A percentile compares a stretch with the other conserved stretches of the same genome.
These are phyloP conservation scores for Solenodon paradoxus DNA, from an alignment of 2,113 vertebrate genomes.

Conservation along the genomic window DNA sequence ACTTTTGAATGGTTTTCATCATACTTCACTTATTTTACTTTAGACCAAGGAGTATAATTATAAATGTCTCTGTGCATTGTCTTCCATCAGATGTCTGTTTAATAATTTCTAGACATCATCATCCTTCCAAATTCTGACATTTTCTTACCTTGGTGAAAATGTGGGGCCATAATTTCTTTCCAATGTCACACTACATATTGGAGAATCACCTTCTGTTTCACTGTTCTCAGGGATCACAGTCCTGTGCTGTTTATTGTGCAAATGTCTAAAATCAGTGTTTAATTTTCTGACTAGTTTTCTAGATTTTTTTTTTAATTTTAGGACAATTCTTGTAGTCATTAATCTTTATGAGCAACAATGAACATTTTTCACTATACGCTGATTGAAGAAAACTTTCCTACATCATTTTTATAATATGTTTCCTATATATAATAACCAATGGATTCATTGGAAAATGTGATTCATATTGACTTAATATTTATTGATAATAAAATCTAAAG, in stretches of 20 bases:
- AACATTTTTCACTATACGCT: background rate
- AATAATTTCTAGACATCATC: background rate
- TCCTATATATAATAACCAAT: background rate
- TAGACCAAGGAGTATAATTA: background rate
- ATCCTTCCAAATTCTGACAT: background rate
- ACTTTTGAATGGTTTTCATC: background rate
- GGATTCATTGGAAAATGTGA: background rate
- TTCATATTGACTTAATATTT: background rate
- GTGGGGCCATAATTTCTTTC: background rate
- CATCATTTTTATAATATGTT: background rate
- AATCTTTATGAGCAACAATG: background rate
- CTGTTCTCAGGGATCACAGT: background rate
- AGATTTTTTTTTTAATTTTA: background rate
- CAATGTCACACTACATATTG: fast-evolving
- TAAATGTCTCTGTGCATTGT: too few relatives aligned
- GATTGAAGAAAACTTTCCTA: background rate
- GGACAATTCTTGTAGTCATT: background rate
- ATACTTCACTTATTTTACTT: background rate
- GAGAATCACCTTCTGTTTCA: background rate
- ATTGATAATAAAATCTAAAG: background rate
- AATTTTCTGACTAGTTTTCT: background rate
- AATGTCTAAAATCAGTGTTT: background rate
- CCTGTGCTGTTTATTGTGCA: too few relatives aligned
- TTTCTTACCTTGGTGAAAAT: too few relatives aligned
- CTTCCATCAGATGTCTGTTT: background rate